Evolutionary conservation across 2,888 invertebrate species (phyloP), one percentile per base, ranked within the genome.

Genomic region (Aplocera efformata): DNA sequence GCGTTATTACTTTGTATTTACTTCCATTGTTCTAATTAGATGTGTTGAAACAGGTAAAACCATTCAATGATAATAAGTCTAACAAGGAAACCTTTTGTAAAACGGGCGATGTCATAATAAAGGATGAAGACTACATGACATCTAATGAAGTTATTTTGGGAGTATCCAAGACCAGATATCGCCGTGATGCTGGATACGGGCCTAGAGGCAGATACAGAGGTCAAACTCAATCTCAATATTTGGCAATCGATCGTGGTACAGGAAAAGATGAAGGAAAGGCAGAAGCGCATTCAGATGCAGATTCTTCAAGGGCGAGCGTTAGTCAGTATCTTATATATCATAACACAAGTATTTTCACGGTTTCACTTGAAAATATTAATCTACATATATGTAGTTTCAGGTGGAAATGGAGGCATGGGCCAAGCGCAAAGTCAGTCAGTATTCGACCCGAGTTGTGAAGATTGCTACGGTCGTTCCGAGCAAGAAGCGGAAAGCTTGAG

Each of bases 391-490:
- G 6, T 24, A 10, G 38, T 80, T 82, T 55, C 57, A 96, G 95
- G 91, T 85, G 95, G 95, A 29, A 91, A 89, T 49, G 93, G 92
- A 65, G 96, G 96, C 38, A 95, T 96, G 94, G 96, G 96, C 0
- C 95, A 95, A 85, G 96, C 96, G 0, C 96, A 96, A 79, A 95
- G 95, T 77, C 96, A 96, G 78, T 94, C 94, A 32, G 90, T 92
- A 43, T 91, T 92, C 33, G 90, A 91, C 32, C 90, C 88, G 0
- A 90, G 89, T 45, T 94, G 94, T 56, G 92, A 92, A n/a, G 93
- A 91, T 30, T 94, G 94, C 68, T 77, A 83, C 26, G 88, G 83
- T 20, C 61, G 58, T 23, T 29, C 63, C 1, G 66, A 67, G 10
- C 44, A 61, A n/a, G 78, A 65, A 33, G 64, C 60, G 1, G 73